Evolutionary conservation across 1,140 invertebrate species (phyloP).

Genomic region (Camponotus vicinus): DNA sequence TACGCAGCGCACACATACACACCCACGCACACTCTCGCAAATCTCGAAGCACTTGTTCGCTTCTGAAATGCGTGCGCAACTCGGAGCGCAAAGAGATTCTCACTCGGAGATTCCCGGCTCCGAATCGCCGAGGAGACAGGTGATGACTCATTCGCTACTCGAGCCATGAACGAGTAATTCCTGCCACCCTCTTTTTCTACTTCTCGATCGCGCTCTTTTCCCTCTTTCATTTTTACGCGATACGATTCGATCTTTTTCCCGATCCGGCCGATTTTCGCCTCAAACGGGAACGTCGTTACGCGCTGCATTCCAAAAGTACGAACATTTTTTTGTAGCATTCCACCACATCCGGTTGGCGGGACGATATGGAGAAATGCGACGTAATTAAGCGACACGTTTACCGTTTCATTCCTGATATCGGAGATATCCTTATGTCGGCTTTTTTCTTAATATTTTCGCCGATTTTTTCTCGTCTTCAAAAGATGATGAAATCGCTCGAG

Average conservation of each 20-base stretch:
- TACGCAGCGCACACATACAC: too few species aligned
- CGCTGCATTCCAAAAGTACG: neutral
- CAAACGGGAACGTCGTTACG: neutral
- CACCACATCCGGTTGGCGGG: neutral
- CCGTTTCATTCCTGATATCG: neutral
- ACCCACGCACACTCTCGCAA: neutral
- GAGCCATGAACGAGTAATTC: neutral
- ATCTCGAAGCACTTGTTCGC: neutral
- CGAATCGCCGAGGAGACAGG: neutral
- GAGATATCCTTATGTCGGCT: neutral
- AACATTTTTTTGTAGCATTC: neutral
- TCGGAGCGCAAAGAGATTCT: too few species aligned
- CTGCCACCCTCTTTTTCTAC: neutral
- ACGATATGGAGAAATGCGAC: neutral
- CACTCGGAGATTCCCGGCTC: neutral
- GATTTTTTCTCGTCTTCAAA: neutral
- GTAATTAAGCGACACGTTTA: neutral
- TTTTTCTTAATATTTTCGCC: neutral
- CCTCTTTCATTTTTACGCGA: too few species aligned
- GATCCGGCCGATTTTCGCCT: neutral
- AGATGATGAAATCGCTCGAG: neutral
- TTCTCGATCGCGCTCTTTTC: neutral
- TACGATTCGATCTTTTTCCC: neutral
- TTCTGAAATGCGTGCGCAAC: neutral
- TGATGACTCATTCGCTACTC: constrained; percentile 8